Evolutionary conservation across 2,113 vertebrate species (phyloP), one percentile per base, ranked within the genome.

Genomic region (Pagrus major): DNA sequence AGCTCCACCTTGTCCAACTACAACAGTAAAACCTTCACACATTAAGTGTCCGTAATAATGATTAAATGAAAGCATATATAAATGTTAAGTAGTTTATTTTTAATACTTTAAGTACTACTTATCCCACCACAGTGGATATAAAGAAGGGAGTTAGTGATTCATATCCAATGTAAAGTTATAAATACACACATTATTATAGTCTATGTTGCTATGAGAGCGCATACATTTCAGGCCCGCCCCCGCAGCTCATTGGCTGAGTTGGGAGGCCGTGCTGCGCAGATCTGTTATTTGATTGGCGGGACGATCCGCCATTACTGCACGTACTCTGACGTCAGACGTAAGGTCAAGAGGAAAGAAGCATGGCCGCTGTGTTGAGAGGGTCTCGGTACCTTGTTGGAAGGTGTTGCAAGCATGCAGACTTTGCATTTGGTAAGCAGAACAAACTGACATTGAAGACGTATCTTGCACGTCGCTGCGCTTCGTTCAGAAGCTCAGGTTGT

Each of bases 281-380:
- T 23, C 21, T 54, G 3, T 3, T 23, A 3, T 46, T 8, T 77
- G 84, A 92, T 91, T 94, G 94, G 94, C 59, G 1, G 41, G n/a
- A 11, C 5, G 1, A 4, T 0, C 2, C 21, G 80, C 87, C 92
- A 83, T 7, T 91, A 8, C 65, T 0, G 2, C 8, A 66, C 84
- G 81, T 84, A 14, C 2, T 9, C 9, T 51, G 14, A 61, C 87
- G 85, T 76, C 80, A 80, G 16, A 41, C 74, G 77, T 70, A 86
- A 89, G 91, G 92, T 92, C 90, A 91, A 79, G 76, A 87, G 83
- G 65, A 86, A 89, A 90, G 84, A 94, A 96, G 93, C 80, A 96
- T 96, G 95, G 95, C 95, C 72, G 95, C 94, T 60, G 76, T 95
- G 71, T 66, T 96, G 31, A 93, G 93, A 88, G 86, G 89, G 37